Evolutionary conservation across 2,888 invertebrate genomes (phyloP), one percentile per base, ranked within the genome.

Genomic region (Aplocera efformata): DNA sequence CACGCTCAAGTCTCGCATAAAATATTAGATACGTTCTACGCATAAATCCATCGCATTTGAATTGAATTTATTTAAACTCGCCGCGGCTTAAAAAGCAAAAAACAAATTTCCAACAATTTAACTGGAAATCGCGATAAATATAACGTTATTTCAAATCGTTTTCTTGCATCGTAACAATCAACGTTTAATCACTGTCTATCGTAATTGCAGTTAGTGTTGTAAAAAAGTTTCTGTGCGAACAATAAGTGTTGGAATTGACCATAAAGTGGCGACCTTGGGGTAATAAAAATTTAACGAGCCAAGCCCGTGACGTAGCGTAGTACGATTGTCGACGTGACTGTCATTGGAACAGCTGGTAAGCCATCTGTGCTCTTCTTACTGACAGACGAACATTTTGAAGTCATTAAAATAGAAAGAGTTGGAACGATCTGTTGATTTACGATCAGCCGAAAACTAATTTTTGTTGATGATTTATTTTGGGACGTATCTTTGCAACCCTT

Each of bases 231-330:
- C 77, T 70, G 74, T 66, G 77, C 76, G 72, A 84, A 86, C 86
- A 85, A 86, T 86, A 82, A 85, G 81, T 76, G 78, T 76, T 79
- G 72, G 86, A 79, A 89, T 85, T 85, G 88, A 86, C 88, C 88
- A 88, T 89, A 89, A 89, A 89, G 73, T 72, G 79, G 71, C 84
- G 89, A 89, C 89, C 89, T 89, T 89, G 89, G 58, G 79, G 88
- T 77, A 76, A 88, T 89, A 89, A 89, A 89, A 88, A 83, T 88
- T 89, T 89, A 88, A 89, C 88, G 85, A 88, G 79, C 75, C 66
- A 68, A 73, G 72, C 72, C 74, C 72, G 79, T 70, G 64, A 72
- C 61, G 67, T 65, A 63, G 66, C 66, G 58, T 74, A 74, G 72
- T 79, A 73, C 70, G 70, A 79, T 70, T 66, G 76, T 72, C 72